These are phyloP conservation scores for Nemoura dubitans DNA, from an alignment of 2,888 invertebrate species.

Conservation along the genomic window DNA sequence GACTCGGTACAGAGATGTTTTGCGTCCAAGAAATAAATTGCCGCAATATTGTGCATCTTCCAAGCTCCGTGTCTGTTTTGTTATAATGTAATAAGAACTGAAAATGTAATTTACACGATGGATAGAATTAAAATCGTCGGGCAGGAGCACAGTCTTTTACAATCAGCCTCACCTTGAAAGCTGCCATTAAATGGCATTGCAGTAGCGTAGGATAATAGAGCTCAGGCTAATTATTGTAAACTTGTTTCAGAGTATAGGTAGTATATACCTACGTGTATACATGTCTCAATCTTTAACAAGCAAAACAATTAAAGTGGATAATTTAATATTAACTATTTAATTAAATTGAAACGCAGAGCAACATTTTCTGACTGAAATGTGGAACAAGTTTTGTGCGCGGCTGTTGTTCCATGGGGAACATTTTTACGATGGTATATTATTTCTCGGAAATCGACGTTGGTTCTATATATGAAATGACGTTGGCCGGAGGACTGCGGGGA, in stretches of 20 bases:
- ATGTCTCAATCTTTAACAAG: constrained; percentile 38
- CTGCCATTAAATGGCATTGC: constrained; percentile 32
- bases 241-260: constrained; percentile 12
- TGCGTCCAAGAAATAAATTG: not conserved
- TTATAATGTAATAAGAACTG: constrained; percentile 30
- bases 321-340: constrained; percentile 38
- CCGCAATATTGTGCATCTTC: not conserved
- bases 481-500: too few species aligned
- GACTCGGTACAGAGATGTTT: not conserved
- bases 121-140: constrained; percentile 19
- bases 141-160: constrained; percentile 16
- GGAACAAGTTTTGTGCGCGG: not conserved
- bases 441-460: not conserved
- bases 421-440: constrained; percentile 1
- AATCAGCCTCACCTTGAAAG: constrained; percentile 36
- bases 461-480: not conserved
- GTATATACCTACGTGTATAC: constrained; percentile 19
- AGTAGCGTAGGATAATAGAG: constrained; percentile 23
- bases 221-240: constrained; percentile 28
- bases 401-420: not conserved
- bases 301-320: constrained; percentile 36
- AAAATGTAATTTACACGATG: constrained; percentile 22
- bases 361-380: constrained; percentile 14
- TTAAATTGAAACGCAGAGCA: constrained; percentile 36
- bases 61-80: not conserved